Evolutionary conservation across 2,888 invertebrate genomes (phyloP), one percentile per base, ranked within the genome.

Genomic region (Agrotis clavis): DNA sequence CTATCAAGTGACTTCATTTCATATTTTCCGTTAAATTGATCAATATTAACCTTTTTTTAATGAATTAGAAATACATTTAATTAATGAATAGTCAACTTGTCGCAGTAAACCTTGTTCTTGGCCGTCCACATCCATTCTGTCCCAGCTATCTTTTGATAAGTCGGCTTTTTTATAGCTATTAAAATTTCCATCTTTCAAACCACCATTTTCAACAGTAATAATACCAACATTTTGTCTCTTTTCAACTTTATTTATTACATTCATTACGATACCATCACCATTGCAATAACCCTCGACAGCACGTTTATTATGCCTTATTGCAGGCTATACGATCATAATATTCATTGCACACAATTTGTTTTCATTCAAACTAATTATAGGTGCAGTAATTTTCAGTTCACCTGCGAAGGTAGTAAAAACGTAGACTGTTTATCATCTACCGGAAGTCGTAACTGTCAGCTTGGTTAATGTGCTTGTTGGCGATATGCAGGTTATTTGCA

Each of bases 291-390:
- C 77, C 48, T 50, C 63, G 50, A 53, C 62, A 66, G 48, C 19
- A 14, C 64, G 21, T 73, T 77, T 81, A 73, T 73, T 63, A 67
- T 63, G 57, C 54, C 65, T 75, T 77, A 81, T 77, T 79, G 64
- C 71, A 61, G 79, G 71, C 62, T 79, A 67, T 66, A 57, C 59
- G 56, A 68, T 65, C 53, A 67, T 75, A 57, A 71, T 61, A 75
- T 64, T 81, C 41, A 79, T 74, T 69, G 71, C 74, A 71, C 59
- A 74, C 67, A 78, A 82, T 82, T 81, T 82, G 50, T 75, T 81
- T 81, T 71, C 74, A 79, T 71, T 64, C 62, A 65, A 21, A 67
- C 35, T 74, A 82, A 81, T 81, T 77, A 70, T 54, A 56, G 60
- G 66, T 69, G 79, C 75, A 64, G 60, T 64, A 71, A 78, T 78